Evolutionary conservation across 2,113 vertebrate species (phyloP).

Genomic region (Lophius piscatorius): DNA sequence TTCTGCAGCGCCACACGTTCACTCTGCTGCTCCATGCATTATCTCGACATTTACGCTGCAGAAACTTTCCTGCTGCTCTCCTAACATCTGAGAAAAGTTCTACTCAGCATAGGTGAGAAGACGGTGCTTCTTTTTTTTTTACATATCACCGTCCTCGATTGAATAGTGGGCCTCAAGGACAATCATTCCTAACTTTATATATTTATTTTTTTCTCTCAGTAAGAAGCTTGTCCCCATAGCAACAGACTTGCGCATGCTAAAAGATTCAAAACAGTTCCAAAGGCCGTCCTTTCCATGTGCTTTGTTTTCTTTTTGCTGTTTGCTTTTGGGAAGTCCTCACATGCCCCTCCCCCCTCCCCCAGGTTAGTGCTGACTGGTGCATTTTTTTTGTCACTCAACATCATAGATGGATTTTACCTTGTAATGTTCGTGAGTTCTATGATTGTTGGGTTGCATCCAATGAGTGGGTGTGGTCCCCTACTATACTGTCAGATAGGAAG

Average conservation of each 20-base stretch:
- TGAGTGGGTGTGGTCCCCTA: no score
- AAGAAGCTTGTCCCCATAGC: slow-evolving; percentile 67
- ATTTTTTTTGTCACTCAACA: slow-evolving; percentile 14
- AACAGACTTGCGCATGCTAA: slow-evolving; percentile 62
- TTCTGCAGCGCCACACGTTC: no score
- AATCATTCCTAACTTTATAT: slow-evolving; percentile 55
- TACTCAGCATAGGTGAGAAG: slow-evolving; percentile 22
- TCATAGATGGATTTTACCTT: no score
- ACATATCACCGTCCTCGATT: slow-evolving; percentile 37
- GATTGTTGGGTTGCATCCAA: no score
- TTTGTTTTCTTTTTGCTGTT: slow-evolving; percentile 31
- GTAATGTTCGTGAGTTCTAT: no score
- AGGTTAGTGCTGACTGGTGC: slow-evolving; percentile 8
- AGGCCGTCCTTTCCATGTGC: slow-evolving; percentile 26
- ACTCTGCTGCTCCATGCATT: slow-evolving; percentile 35
- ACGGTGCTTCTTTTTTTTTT: slow-evolving; percentile 37
- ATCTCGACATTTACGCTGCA: slow-evolving; percentile 37
- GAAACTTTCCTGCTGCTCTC: slow-evolving; percentile 25
- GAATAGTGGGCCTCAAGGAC: slow-evolving; percentile 68
- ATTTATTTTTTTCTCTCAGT: slow-evolving; percentile 21
- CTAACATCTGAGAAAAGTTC: slow-evolving; percentile 6
- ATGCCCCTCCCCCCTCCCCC: slow-evolving; percentile 2
- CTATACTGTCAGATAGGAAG: no score
- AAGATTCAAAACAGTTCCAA: slow-evolving; percentile 46
- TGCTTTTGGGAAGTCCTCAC: slow-evolving; percentile 35